Conservation (phyloP, 2,113 vertebrate genomes). For the Agelaius phoeniceus region DNA sequence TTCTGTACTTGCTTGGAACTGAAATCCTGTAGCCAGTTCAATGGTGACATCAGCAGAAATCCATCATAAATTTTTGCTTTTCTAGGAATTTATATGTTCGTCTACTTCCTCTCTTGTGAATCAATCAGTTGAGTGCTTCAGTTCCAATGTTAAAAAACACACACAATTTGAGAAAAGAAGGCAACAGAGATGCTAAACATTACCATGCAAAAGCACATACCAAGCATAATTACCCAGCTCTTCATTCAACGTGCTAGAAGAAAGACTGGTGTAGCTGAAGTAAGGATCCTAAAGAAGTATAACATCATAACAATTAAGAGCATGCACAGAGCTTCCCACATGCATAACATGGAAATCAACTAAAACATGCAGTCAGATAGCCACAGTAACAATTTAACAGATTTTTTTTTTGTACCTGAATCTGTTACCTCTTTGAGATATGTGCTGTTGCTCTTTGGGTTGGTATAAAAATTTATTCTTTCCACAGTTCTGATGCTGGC, state of each 20-base stretch:
- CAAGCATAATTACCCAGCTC: slow-evolving; percentile 70
- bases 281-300: slow-evolving; percentile 70
- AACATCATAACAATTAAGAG: slow-evolving; percentile 62
- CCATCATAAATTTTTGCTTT: background rate
- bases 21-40: background rate
- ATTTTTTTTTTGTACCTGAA: background rate
- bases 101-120: background rate
- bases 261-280: slow-evolving; percentile 70
- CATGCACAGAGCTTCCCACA: slow-evolving; percentile 68
- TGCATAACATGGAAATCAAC: background rate
- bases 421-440: background rate
- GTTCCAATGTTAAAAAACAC: background rate
- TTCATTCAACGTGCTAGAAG: slow-evolving; percentile 68
- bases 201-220: slow-evolving; percentile 66
- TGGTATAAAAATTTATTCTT: background rate
- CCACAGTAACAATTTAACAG: background rate
- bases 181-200: background rate
- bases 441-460: background rate
- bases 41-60: slow-evolving; percentile 52
- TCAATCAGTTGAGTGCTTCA: background rate
- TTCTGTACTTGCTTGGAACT: slow-evolving; percentile 25
- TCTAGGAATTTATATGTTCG: background rate
- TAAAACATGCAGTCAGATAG: background rate
- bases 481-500: background rate
- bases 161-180: slow-evolving; percentile 36